A percentile compares a stretch with the other conserved stretches of the same genome.
phyloP scores from a whole-genome alignment of 2,113 vertebrate species.

The Seriola rivoliana region DNA sequence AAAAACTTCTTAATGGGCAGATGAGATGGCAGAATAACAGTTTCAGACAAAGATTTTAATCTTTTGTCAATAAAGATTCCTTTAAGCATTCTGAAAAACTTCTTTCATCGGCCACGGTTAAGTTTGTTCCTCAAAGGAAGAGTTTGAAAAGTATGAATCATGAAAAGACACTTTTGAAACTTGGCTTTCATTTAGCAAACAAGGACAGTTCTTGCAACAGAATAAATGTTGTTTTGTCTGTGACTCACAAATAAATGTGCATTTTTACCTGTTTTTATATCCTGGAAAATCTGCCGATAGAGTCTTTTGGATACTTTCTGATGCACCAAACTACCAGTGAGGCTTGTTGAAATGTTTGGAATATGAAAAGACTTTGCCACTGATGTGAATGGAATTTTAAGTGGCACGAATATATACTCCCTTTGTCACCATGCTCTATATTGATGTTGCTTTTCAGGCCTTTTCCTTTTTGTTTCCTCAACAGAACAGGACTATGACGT shows the following conservation, averaged over 20 bases:
- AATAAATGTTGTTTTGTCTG: slow-evolving; percentile 44
- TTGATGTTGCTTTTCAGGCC: slow-evolving; percentile 12
- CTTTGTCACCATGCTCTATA: slow-evolving; percentile 16
- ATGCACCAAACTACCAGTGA: slow-evolving; percentile 16
- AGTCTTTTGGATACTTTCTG: slow-evolving; percentile 29
- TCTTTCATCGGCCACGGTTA: not conserved
- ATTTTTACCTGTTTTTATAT: slow-evolving; percentile 24
- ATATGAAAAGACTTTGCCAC: slow-evolving; percentile 35
- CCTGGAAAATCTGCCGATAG: slow-evolving; percentile 20
- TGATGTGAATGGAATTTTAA: slow-evolving; percentile 41
- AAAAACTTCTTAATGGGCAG: not conserved
- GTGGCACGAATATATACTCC: slow-evolving; percentile 13
- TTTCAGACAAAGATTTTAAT: slow-evolving; percentile 31
- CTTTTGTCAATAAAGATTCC: slow-evolving; percentile 33
- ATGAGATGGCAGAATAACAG: slow-evolving; percentile 17
- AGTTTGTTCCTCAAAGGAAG: slow-evolving; percentile 10
- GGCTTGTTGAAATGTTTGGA: slow-evolving; percentile 12
- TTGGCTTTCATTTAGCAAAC: slow-evolving; percentile 38
- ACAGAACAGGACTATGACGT: slow-evolving; percentile 33
- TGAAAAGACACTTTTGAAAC: slow-evolving; percentile 46
- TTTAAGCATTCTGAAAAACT: not conserved
- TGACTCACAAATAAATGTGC: slow-evolving; percentile 30
- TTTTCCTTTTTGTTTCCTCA: slow-evolving; percentile 47
- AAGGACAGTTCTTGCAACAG: slow-evolving; percentile 32
- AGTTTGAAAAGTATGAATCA: slow-evolving; percentile 37